Conservation (phyloP, 2,888 invertebrate genomes). For the Didymodactylos carnosus region DNA sequence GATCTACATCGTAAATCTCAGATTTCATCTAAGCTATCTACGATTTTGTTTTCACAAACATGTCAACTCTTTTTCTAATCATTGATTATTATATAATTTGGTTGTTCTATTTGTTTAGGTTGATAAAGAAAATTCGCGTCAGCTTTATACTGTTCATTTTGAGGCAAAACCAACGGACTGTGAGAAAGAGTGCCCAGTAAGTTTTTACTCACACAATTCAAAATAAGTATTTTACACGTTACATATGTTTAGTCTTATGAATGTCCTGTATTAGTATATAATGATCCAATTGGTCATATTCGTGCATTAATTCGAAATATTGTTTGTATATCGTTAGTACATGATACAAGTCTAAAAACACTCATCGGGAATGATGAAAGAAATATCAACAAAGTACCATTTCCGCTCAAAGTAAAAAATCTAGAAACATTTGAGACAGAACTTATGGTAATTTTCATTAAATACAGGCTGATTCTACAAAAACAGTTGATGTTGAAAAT, state of each 20-base stretch:
- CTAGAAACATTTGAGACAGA: too few relatives aligned
- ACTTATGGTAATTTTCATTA: conserved; percentile 8
- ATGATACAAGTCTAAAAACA: not conserved
- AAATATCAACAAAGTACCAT: not conserved
- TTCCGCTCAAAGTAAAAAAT: not conserved
- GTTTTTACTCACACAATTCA: not conserved
- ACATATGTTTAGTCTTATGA: not conserved
- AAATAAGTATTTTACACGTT: not conserved
- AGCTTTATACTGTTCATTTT: not conserved
- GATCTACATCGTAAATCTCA: too few relatives aligned
- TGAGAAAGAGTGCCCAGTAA: not conserved
- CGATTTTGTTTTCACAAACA: too few relatives aligned
- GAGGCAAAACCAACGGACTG: not conserved
- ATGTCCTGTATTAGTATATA: not conserved
- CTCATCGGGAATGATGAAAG: conserved; percentile 17
- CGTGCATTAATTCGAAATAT: not conserved
- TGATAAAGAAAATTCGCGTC: not conserved
- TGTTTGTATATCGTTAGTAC: not conserved
- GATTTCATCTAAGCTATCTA: too few relatives aligned
- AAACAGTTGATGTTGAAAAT: conserved; percentile 15
- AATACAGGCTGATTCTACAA: too few relatives aligned
- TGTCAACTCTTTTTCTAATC: too few relatives aligned
- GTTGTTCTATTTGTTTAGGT: too few relatives aligned
- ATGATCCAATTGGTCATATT: not conserved
- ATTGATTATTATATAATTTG: too few relatives aligned